Conservation (phyloP, 2,113 vertebrate genomes). For the Cygnus buccinator region DNA sequence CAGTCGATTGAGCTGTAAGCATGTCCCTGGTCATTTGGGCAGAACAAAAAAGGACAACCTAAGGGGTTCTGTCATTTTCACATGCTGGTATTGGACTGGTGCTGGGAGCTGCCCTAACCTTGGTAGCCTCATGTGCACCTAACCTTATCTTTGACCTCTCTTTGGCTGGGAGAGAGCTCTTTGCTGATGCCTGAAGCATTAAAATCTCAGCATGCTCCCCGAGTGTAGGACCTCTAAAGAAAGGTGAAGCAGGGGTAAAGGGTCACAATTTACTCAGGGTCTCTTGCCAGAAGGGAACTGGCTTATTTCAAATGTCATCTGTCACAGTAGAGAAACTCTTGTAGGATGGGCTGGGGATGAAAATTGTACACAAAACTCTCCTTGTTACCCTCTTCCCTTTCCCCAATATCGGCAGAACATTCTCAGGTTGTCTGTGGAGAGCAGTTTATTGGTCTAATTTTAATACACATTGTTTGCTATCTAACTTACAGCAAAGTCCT, state of each 20-base stretch:
- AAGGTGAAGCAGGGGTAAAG: not conserved
- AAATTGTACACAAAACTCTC: not conserved
- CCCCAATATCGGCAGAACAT: accelerated
- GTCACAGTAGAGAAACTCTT: not conserved
- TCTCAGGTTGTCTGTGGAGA: not conserved
- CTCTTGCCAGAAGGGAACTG: not conserved
- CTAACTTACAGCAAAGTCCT: not conserved
- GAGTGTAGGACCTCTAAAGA: not conserved
- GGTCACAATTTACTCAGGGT: not conserved
- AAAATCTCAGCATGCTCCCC: not conserved
- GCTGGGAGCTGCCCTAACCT: not conserved
- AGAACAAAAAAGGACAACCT: not conserved
- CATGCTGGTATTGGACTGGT: not conserved
- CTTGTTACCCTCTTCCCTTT: not conserved
- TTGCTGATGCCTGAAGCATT: not conserved
- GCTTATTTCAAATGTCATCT: not conserved
- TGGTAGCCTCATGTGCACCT: not conserved
- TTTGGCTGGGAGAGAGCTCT: not conserved
- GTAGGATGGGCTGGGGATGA: not conserved
- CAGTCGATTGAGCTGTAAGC: not conserved
- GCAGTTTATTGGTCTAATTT: not conserved
- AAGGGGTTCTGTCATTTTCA: not conserved
- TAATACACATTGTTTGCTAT: not conserved
- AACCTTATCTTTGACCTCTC: not conserved
- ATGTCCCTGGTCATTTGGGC: not conserved